Conservation (phyloP, 2,888 invertebrate species). For the Coremacera marginata region DNA sequence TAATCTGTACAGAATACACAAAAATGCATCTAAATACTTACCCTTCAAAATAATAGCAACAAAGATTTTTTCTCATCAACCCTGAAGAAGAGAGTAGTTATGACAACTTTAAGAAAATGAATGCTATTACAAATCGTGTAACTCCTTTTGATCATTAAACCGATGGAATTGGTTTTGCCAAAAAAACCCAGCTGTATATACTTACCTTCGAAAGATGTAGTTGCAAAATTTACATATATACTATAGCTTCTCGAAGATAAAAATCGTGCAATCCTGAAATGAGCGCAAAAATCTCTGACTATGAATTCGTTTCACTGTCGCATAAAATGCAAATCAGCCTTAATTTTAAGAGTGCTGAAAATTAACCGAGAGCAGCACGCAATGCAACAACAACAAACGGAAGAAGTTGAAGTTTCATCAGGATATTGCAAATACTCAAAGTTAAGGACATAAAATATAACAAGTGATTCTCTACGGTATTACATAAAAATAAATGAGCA, state of each 20-base stretch:
- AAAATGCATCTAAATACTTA: too few relatives aligned
- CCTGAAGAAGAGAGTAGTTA: too few relatives aligned
- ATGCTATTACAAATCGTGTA: too few relatives aligned
- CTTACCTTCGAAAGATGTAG: too few relatives aligned
- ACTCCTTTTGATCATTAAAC: neutral
- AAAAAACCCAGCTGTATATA: too few relatives aligned
- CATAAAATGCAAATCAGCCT: slow-evolving; percentile 56
- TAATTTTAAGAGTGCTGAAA: slow-evolving; percentile 48
- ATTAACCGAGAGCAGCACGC: slow-evolving; percentile 51
- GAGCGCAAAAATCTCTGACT: slow-evolving; percentile 42
- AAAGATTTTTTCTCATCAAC: too few relatives aligned
- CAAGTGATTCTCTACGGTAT: slow-evolving; percentile 55
- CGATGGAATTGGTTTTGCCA: neutral
- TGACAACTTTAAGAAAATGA: too few relatives aligned
- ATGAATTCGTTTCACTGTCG: slow-evolving; percentile 60
- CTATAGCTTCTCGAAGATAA: too few relatives aligned
- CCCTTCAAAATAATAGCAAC: too few relatives aligned
- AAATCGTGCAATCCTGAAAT: slow-evolving; percentile 7
- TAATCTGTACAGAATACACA: too few relatives aligned
- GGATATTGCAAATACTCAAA: neutral
- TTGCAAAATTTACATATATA: too few relatives aligned
- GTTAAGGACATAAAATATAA: slow-evolving; percentile 54
- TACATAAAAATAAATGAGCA: slow-evolving; percentile 48
- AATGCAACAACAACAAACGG: slow-evolving; percentile 31
- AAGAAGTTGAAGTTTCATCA: neutral